phyloP scores from a whole-genome alignment of 1,140 invertebrate species.

The Drosophila melanogaster region DNA sequence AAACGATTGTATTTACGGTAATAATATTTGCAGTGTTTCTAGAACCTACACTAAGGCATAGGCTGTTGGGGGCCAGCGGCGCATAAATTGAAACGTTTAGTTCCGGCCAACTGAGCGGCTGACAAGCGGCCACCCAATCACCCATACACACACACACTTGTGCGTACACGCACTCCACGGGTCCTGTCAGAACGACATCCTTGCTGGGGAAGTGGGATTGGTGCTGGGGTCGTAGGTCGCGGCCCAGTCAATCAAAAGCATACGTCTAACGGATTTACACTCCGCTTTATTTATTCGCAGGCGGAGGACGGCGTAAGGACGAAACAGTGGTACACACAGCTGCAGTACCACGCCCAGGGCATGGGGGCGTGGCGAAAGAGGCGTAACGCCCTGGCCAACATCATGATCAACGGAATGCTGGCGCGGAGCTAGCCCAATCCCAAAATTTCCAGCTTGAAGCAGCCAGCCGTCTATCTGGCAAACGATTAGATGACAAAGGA shows the following conservation, averaged over 20 bases:
- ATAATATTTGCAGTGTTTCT: neutral
- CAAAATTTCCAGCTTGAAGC: neutral
- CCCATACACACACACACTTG: neutral
- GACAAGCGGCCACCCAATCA: constrained; percentile 19
- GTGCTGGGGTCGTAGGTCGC: constrained; percentile 4
- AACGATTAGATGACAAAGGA: constrained; percentile 4
- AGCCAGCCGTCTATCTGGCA: no score
- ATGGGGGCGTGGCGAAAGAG: constrained; percentile 96
- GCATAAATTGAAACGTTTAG: constrained; percentile 80
- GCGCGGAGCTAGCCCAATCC: constrained; percentile 70
- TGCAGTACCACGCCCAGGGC: constrained; percentile 95
- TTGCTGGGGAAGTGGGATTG: neutral
- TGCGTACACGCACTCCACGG: constrained; percentile 25
- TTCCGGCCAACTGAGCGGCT: constrained; percentile 72
- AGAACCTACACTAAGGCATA: neutral
- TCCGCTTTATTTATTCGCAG: constrained; percentile 86
- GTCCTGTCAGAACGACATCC: constrained; percentile 54
- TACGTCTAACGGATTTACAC: constrained; percentile 47
- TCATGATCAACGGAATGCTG: constrained; percentile 96
- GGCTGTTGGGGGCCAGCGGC: constrained; percentile 21
- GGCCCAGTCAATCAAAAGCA: constrained; percentile 65
- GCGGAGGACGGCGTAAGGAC: constrained; percentile 94
- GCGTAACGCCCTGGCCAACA: constrained; percentile 96
- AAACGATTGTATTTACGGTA: no score
- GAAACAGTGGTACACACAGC: constrained; percentile 93